Evolutionary conservation across 1,140 invertebrate genomes (phyloP).

Genomic region (Trichonephila inaurata): DNA sequence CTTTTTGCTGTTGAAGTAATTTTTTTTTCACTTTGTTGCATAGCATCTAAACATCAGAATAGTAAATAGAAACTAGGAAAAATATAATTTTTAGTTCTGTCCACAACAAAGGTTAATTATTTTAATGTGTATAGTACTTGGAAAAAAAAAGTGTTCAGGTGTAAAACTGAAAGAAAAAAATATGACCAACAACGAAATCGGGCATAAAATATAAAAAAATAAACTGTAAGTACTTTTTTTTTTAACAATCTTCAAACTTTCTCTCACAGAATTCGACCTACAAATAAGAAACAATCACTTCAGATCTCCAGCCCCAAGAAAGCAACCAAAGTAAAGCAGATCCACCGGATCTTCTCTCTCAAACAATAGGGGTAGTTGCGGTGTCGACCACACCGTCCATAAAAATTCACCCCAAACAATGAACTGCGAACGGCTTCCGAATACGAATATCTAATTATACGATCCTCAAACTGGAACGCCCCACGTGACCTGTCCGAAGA

Average conservation of each 20-base stretch:
- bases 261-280: neutral
- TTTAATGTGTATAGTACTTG: too few species aligned
- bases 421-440: conserved; percentile 69
- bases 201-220: too few species aligned
- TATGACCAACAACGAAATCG: too few species aligned
- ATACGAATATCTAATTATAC: conserved; percentile 76
- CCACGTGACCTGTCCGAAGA: conserved; percentile 68
- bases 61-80: too few species aligned
- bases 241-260: neutral
- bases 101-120: too few species aligned
- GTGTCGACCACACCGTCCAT: conserved; percentile 72
- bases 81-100: too few species aligned
- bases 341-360: conserved; percentile 53
- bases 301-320: neutral
- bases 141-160: too few species aligned
- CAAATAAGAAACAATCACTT: neutral
- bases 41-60: too few species aligned
- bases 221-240: too few species aligned
- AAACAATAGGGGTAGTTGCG: conserved; percentile 73
- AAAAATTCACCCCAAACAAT: conserved; percentile 75
- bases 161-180: too few species aligned
- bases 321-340: conserved; percentile 8
- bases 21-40: too few species aligned
- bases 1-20: too few species aligned
- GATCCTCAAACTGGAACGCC: conserved; percentile 49